Evolutionary conservation across 2,888 invertebrate genomes (phyloP), one percentile per base, ranked within the genome.

Genomic region (Macroteleia sp.): DNA sequence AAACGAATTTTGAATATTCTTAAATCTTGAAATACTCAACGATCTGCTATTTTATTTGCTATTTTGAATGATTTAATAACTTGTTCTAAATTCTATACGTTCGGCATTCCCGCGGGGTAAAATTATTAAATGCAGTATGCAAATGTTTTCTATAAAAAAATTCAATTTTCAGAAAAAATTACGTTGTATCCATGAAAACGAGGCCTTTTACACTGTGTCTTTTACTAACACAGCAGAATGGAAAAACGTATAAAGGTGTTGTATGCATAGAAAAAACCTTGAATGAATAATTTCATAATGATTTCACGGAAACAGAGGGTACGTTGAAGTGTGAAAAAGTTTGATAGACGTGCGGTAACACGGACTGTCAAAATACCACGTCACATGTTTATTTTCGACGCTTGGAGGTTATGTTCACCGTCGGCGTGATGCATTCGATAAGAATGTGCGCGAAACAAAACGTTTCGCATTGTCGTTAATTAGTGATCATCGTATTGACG

Each of bases 201-300:
- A 42, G 17, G 64, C 42, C 34, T 25, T 70, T 71, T 54, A 28
- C 44, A 39, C 20, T 10, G 39, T 54, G 52, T 71, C 61, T 71
- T 62, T 46, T 52, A 42, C 19, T 34, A 19, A 28, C 16, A 39
- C 36, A 52, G 32, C 44, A 36, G 22, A 66, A 30, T 19, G 12
- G 46, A 54, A 67, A 67, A 48, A 16, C 6, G 70, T 32, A 70
- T 41, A 61, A 61, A 61, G 30, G 46, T 34, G 59, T 48, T 46
- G 54, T 56, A 14, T 25, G 71, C 54, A 48, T 71, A 61, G 54
- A 56, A 71, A 61, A 71, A 62, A 52, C 39, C 54, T 71, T 56
- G 62, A 62, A 62, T 71, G 62, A 71, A 71, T 71, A 61, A 42
- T 64, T 73, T 57, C 48, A 64, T 64, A 64, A 73, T 73, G 42